Conservation (phyloP, 2,797 vertebrate genomes). For the Menidia menidia region DNA sequence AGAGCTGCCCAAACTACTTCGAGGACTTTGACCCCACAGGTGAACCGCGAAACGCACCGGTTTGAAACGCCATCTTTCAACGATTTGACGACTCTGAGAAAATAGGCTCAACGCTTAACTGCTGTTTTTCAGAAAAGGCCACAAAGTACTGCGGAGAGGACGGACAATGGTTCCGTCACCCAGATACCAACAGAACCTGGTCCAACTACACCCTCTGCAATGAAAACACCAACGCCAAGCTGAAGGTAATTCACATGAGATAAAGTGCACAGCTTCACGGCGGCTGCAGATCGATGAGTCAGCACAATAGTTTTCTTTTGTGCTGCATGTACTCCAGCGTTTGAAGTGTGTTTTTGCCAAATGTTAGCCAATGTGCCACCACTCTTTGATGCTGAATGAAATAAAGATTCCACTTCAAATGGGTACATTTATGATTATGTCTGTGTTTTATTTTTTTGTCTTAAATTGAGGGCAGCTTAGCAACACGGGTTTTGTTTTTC, state of each 20-base stretch:
- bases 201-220: constrained; percentile 97
- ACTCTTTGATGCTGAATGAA: not conserved
- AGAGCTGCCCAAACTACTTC: constrained; percentile 95
- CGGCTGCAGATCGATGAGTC: constrained; percentile 15
- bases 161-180: constrained; percentile 95
- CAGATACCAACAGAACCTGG: constrained; percentile 95
- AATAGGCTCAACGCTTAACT: constrained; percentile 6
- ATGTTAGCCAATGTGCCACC: not conserved
- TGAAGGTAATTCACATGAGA: constrained; percentile 83
- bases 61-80: not conserved
- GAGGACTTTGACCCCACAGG: constrained; percentile 93
- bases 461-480: not conserved
- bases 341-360: constrained; percentile 1
- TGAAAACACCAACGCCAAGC: constrained; percentile 89
- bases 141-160: constrained; percentile 93
- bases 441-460: constrained; percentile 20
- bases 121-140: constrained; percentile 86
- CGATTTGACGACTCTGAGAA: not conserved
- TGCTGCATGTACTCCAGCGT: constrained; percentile 5
- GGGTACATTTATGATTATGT: not conserved
- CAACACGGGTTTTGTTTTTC: constrained; percentile 20
- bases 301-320: constrained; percentile 20
- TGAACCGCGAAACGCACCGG: constrained; percentile 56
- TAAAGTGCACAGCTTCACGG: constrained; percentile 13
- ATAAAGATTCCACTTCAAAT: constrained; percentile 10